phyloP scores from a whole-genome alignment of 1,140 invertebrate genomes.

The Myzus persicae region DNA sequence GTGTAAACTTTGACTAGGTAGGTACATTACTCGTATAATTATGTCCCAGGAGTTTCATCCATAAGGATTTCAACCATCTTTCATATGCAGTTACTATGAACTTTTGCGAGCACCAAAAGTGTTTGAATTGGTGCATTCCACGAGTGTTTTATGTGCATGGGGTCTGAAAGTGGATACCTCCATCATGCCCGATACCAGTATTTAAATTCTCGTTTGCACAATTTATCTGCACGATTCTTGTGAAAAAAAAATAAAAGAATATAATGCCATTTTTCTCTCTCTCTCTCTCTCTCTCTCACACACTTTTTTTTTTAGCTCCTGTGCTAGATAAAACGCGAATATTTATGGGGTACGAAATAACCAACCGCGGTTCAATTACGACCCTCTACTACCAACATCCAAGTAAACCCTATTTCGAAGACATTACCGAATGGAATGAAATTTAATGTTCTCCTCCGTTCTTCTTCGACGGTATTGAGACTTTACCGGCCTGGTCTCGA shows the following conservation, averaged over 20 bases:
- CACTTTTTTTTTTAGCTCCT: not conserved
- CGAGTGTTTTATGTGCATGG: constrained; percentile 20
- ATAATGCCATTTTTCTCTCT: not conserved
- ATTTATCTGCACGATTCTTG: constrained; percentile 1
- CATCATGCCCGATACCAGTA: not conserved
- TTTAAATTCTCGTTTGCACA: constrained; percentile 54
- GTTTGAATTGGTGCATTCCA: constrained; percentile 26
- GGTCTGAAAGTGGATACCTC: constrained; percentile 31
- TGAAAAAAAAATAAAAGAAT: constrained; percentile 5
- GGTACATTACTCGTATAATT: not conserved
- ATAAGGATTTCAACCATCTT: not conserved
- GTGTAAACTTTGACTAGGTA: not conserved
- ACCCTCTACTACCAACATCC: not conserved
- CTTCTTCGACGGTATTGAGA: not conserved
- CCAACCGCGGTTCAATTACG: constrained; percentile 42
- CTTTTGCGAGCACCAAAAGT: not conserved
- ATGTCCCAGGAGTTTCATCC: not conserved
- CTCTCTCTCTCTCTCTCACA: not conserved
- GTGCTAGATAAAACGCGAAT: constrained; percentile 50
- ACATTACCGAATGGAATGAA: constrained; percentile 49
- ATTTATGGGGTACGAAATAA: constrained; percentile 43
- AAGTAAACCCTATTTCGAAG: constrained; percentile 41
- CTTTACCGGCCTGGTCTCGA: not conserved
- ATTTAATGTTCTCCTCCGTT: constrained; percentile 41
- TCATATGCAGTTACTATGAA: not conserved